A percentile compares a stretch with the other conserved stretches of the same genome.
Conservation (phyloP, 2,797 vertebrate species). For the Neomorphus geoffroyi region DNA sequence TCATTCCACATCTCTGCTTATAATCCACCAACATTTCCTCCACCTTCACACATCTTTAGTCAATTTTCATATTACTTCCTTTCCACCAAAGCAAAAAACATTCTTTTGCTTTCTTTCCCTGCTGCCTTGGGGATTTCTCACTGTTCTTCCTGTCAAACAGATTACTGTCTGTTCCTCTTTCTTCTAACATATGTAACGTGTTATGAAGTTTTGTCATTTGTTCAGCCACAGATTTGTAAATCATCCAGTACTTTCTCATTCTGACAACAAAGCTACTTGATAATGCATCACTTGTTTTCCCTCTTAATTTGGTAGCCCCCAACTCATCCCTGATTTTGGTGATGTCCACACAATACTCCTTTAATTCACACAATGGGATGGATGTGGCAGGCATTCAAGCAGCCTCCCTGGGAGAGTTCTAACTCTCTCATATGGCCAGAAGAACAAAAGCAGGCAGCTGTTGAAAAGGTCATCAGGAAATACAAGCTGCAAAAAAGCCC, state of each 20-base stretch:
- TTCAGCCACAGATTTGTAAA: background rate
- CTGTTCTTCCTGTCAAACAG: background rate
- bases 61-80: background rate
- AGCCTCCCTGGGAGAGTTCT: constrained; percentile 50
- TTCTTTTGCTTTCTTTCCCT: background rate
- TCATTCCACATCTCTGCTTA: background rate
- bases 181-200: background rate
- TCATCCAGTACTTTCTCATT: background rate
- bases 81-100: background rate
- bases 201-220: background rate
- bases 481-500: constrained; percentile 26
- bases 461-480: constrained; percentile 65
- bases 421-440: constrained; percentile 27
- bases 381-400: constrained; percentile 59
- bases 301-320: background rate
- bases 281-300: background rate
- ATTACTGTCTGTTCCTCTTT: background rate
- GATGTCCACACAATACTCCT: constrained; percentile 51
- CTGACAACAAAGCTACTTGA: background rate
- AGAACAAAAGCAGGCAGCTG: constrained; percentile 65
- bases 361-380: constrained; percentile 54
- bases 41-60: background rate
- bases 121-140: background rate
- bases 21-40: background rate
- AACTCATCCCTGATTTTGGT: constrained; percentile 6